These are phyloP conservation scores for Trachelus iudaicus DNA, from an alignment of 2,888 invertebrate genomes.

Conservation along the genomic window DNA sequence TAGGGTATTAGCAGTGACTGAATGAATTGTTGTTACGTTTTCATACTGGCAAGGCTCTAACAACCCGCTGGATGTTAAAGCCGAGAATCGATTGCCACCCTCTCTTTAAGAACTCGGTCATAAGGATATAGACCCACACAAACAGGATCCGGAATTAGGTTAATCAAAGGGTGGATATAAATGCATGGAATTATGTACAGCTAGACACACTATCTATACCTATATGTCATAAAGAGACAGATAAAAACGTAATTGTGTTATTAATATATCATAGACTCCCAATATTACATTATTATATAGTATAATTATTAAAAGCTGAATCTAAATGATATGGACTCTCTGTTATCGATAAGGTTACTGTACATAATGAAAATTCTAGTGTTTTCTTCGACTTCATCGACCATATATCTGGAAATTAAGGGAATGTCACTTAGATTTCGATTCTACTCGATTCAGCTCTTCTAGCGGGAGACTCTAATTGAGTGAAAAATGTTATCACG, in stretches of 20 bases:
- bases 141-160: not conserved
- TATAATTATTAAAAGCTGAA: not conserved
- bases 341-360: not conserved
- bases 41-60: not conserved
- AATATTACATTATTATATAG: not conserved
- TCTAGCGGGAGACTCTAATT: not conserved
- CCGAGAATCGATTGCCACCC: not conserved
- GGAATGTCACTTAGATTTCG: not conserved
- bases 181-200: not conserved
- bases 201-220: not conserved
- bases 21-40: not conserved
- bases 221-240: not conserved
- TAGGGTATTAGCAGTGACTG: not conserved
- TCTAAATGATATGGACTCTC: not conserved
- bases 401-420: not conserved
- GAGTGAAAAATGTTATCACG: not conserved
- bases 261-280: not conserved
- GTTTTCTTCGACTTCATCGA: not conserved
- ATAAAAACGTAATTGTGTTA: not conserved
- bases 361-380: not conserved
- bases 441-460: not conserved
- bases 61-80: not conserved
- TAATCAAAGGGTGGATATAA: not conserved
- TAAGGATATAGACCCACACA: not conserved
- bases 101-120: not conserved